These are phyloP conservation scores for Cariama cristata DNA, from an alignment of 2,113 vertebrate genomes.

Conservation along the genomic window DNA sequence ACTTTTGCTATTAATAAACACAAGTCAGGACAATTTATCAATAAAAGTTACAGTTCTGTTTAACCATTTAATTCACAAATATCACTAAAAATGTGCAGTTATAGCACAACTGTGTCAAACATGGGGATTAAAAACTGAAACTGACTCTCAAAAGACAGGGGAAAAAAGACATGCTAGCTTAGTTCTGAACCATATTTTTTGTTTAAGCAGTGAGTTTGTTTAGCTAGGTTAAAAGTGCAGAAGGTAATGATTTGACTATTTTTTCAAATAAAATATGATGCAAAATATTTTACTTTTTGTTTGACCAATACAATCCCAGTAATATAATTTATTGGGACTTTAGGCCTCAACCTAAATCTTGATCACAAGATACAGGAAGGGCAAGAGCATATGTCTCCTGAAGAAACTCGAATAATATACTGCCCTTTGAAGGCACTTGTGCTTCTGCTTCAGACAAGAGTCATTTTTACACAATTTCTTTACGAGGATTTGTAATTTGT, in stretches of 20 bases:
- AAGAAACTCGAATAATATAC: conserved; percentile 23
- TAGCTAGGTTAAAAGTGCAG: background rate
- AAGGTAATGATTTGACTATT: background rate
- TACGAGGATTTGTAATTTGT: background rate
- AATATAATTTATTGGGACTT: conserved; percentile 41
- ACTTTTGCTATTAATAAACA: conserved; percentile 49
- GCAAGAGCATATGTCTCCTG: conserved; percentile 29
- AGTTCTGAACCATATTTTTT: background rate
- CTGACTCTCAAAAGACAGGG: background rate
- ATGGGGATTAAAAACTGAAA: conserved; percentile 31
- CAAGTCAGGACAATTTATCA: conserved; percentile 15
- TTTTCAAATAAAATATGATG: conserved; percentile 16
- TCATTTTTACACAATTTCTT: background rate
- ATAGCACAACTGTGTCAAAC: conserved; percentile 43
- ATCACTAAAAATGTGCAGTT: conserved; percentile 60
- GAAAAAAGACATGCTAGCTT: background rate
- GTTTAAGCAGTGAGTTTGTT: background rate
- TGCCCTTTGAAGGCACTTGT: conserved; percentile 82
- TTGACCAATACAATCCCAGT: conserved; percentile 42
- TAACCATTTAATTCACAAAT: conserved; percentile 53
- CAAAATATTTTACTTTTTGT: conserved; percentile 37
- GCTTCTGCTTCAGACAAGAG: conserved; percentile 74
- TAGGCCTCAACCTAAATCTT: conserved; percentile 46
- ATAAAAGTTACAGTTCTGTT: background rate
- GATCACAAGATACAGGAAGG: conserved; percentile 37